Evolutionary conservation across 2,113 vertebrate genomes (phyloP), one percentile per base, ranked within the genome.

Genomic region (Irena cyanogastra): DNA sequence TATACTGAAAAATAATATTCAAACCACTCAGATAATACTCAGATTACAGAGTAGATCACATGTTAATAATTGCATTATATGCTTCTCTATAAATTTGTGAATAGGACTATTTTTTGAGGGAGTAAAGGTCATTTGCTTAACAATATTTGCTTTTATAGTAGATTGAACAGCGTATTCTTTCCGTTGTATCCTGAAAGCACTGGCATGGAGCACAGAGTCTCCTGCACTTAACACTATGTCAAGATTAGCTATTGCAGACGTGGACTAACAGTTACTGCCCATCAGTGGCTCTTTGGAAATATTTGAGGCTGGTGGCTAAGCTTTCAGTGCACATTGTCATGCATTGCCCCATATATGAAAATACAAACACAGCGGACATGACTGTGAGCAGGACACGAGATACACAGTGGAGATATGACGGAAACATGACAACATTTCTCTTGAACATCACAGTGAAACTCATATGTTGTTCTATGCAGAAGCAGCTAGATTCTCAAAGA

Each of bases 31-130:
- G n/a, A n/a, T n/a, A n/a, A 13, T 80, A 63, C 30, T 72, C 56
- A 49, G 31, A 85, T 87, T 92, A 49, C n/a, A 84, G 57, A 66
- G 39, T 63, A 75, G 37, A 83, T 81, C 74, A 45, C 10, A 30
- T 70, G 52, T 83, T 90, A 90, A 71, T 90, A 95, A 90, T 89
- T 86, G 54, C 42, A 75, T 90, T 93, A 83, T 56, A 52, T 92
- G 33, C 45, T 76, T 76, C 33, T 85, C 35, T 57, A 44, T 76
- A 76, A 41, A 69, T 85, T 63, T 83, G 20, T 79, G 45, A 89
- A 49, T 59, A 66, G 30, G 19, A 80, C 69, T 90, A 72, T 66
- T 94, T 91, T 94, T 80, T 0, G 0, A 79, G 70, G 80, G 28
- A 77, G 26, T 87, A 64, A 70, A 56, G 37, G 70, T 85, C 10